A percentile compares a stretch with the other conserved stretches of the same genome.
Evolutionary conservation across 2,797 vertebrate genomes (phyloP).

Genomic region (Erithacus rubecula): DNA sequence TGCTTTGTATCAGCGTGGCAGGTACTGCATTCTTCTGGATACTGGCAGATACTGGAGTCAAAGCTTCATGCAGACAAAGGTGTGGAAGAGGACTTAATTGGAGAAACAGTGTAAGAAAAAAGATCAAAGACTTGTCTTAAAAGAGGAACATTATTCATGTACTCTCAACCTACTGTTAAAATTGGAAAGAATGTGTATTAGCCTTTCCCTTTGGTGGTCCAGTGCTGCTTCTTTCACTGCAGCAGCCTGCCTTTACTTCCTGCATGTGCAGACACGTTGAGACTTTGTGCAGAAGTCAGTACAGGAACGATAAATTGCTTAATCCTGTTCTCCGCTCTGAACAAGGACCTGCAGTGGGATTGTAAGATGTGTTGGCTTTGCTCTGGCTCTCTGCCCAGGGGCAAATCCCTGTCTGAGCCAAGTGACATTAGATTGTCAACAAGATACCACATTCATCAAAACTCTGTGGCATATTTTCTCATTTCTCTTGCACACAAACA

Average conservation of each 20-base stretch:
- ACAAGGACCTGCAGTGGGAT: neutral
- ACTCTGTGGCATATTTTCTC: neutral
- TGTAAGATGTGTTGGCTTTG: neutral
- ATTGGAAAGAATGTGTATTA: neutral
- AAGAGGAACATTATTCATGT: neutral
- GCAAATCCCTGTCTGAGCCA: neutral
- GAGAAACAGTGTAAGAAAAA: neutral
- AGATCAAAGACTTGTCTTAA: neutral
- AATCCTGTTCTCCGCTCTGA: rapidly evolving
- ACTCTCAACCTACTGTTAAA: neutral
- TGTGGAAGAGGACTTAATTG: slow-evolving; percentile 1
- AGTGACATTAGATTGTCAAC: neutral
- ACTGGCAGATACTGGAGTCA: neutral
- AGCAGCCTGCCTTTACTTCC: neutral
- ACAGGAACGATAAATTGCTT: neutral
- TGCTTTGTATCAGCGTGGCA: neutral
- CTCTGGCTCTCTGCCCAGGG: neutral
- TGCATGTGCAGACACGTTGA: neutral
- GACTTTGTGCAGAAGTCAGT: neutral
- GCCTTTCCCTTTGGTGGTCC: neutral
- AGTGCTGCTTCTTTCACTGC: neutral
- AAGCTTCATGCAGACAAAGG: neutral
- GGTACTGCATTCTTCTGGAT: neutral
- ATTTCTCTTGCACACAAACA: neutral
- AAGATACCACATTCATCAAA: neutral